Conservation (phyloP, 2,113 vertebrate genomes). For the Tapirus terrestris region DNA sequence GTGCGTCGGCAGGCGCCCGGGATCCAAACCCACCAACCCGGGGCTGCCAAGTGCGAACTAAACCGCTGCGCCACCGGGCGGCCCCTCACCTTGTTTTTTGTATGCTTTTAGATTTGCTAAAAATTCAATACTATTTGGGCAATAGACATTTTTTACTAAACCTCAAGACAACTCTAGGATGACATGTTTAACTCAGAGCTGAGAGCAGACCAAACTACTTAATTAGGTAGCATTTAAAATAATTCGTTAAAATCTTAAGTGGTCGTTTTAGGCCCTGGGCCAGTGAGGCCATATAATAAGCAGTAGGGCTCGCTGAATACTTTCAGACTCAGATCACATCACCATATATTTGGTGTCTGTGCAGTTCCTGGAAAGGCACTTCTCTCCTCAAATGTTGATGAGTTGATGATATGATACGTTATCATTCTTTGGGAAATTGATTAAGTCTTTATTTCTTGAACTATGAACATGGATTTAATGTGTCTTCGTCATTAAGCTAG, state of each 20-base stretch:
- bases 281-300: not conserved
- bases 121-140: not conserved
- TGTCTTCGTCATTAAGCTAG: not conserved
- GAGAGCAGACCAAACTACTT: not conserved
- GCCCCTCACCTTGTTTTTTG: not conserved
- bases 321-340: not conserved
- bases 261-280: not conserved
- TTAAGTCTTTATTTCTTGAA: not conserved
- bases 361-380: not conserved
- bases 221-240: slow-evolving; percentile 9
- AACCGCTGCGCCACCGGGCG: no score
- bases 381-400: not conserved
- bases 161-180: not conserved
- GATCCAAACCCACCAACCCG: no score
- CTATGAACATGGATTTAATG: not conserved
- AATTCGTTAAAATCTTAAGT: slow-evolving; percentile 4
- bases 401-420: not conserved
- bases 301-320: not conserved
- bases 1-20: no score
- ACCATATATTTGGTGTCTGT: not conserved
- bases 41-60: no score
- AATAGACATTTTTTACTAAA: not conserved
- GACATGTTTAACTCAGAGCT: not conserved
- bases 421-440: not conserved
- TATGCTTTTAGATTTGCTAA: not conserved